Evolutionary conservation across 2,797 vertebrate genomes (phyloP).

Genomic region (Leptoclinus maculatus): DNA sequence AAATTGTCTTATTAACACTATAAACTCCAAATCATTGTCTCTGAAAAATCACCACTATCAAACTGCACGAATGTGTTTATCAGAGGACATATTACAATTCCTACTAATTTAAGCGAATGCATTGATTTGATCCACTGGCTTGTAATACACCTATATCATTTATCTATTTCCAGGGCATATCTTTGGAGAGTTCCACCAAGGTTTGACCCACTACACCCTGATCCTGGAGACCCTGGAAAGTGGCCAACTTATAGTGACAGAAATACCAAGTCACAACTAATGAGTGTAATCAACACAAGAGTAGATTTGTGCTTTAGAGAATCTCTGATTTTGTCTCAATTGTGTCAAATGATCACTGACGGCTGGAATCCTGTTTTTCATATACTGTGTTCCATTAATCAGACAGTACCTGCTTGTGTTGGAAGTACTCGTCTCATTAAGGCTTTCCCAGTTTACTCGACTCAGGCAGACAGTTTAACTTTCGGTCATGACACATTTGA

Average conservation of each 20-base stretch:
- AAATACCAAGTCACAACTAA: not conserved
- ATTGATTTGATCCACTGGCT: not conserved
- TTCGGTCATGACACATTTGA: not conserved
- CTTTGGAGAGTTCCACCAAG: slow-evolving; percentile 11
- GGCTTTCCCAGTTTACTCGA: not conserved
- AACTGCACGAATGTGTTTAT: not conserved
- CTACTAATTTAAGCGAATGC: not conserved
- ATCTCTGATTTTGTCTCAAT: not conserved
- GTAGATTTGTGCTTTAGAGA: not conserved
- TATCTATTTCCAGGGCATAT: slow-evolving; percentile 30
- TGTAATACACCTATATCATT: not conserved
- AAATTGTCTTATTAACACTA: not conserved
- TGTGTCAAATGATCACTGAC: not conserved
- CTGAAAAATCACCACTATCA: not conserved
- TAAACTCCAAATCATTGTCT: not conserved
- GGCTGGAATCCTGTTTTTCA: not conserved
- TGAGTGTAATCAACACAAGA: not conserved
- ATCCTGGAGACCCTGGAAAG: not conserved
- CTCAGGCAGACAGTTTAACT: not conserved
- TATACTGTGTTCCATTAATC: not conserved
- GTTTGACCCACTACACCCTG: not conserved
- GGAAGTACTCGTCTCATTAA: not conserved
- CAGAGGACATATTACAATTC: not conserved
- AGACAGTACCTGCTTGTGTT: not conserved
- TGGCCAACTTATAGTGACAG: not conserved